These are phyloP conservation scores for Patella pellucida DNA, from an alignment of 2,888 invertebrate species.

Conservation along the genomic window DNA sequence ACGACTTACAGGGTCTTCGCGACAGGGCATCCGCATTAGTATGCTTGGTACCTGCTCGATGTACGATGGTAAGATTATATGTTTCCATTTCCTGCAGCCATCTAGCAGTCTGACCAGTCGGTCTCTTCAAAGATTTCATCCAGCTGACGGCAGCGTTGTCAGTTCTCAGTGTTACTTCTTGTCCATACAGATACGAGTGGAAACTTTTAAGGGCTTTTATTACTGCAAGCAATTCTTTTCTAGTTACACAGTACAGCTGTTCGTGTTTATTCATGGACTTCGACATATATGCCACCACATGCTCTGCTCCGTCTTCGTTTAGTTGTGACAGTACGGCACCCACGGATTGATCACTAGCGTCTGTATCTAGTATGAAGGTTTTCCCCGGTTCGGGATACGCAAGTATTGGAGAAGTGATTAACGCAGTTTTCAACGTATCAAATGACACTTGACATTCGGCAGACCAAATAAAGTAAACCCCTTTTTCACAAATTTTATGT, in stretches of 20 bases:
- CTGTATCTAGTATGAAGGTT: not conserved
- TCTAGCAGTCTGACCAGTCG: not conserved
- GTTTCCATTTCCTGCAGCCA: not conserved
- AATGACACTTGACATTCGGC: not conserved
- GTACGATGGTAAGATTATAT: not conserved
- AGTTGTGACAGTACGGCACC: not conserved
- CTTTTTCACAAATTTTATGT: not conserved
- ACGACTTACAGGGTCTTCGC: not conserved
- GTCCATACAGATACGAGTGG: not conserved
- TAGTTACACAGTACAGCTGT: not conserved
- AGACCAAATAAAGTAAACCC: not conserved
- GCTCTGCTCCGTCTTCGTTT: not conserved
- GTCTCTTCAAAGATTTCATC: not conserved
- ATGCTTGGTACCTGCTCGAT: not conserved
- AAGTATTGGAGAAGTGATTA: not conserved
- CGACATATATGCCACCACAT: too few relatives aligned
- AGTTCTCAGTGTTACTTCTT: not conserved
- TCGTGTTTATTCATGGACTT: too few relatives aligned
- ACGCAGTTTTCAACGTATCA: not conserved
- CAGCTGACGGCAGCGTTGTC: not conserved
- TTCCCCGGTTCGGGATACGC: not conserved
- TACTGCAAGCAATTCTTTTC: not conserved
- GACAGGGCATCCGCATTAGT: not conserved
- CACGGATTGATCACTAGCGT: not conserved
- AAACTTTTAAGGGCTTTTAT: not conserved